Base-by-base conservation (phyloP, 2,113 vertebrate species). In the Festucalex cinctus region DNA sequence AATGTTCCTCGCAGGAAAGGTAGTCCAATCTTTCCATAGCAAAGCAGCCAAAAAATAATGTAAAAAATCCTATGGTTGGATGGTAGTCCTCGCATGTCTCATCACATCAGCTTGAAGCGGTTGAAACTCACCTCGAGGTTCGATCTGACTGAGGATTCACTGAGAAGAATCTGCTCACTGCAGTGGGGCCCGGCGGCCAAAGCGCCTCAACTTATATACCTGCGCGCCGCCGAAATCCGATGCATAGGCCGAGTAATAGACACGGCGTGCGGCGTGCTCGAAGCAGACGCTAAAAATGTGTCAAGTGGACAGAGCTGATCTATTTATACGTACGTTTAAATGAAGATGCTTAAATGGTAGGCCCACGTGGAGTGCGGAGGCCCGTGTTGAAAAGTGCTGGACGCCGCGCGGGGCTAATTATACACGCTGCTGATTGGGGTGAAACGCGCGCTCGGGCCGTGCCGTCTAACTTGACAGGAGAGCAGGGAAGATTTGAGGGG, bases 281-380 rank as follows among this genome's bases (percentile, higher is more conserved):
- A 78, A 74, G 85, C 78, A 79, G 83, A 75, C 75, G 71, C 83
- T 81, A 88, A 88, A 93, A 92, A 91, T 89, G 74, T 91, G 89
- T 91, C 90, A 87, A 92, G 88, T 88, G 90, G 91, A 90, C 91
- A 92, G 89, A 78, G 87, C 86, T 43, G 86, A 82, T 91, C 91
- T 93, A 92, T 93, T 92, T 91, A 87, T 93, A 90, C 74, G 74
- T 83, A 78, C 91, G 92, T 92, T n/a, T 54, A 92, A 92, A 92
- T 89, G 90, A 93, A 91, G 91, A 91, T 89, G 91, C 91, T 88
- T 92, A 90, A 92, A 92, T 91, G 90, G 92, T 88, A 90, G 84
- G 79, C 84, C 20, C 36, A 22, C 20, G 58, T n/a, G 74, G 80
- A 84, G 84, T 82, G 86, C 20, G 19, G 87, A 77, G 80, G 68